These are phyloP conservation scores for Cheilosia scutellata DNA, from an alignment of 2,888 invertebrate species.

Conservation along the genomic window DNA sequence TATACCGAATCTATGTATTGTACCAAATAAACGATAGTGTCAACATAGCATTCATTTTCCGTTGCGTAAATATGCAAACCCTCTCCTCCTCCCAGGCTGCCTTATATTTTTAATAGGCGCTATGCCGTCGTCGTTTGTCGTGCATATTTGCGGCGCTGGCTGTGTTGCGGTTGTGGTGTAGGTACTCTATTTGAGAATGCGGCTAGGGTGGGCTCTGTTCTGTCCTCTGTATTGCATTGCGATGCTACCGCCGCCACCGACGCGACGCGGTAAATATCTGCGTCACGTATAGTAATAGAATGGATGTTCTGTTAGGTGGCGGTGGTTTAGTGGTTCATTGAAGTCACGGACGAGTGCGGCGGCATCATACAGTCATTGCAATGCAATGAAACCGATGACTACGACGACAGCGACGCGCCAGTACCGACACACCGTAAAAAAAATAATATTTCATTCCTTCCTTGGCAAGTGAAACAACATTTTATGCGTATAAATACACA, in stretches of 20 bases:
- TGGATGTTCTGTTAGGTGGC: conserved; percentile 58
- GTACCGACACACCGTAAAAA: conserved; percentile 64
- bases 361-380: conserved; percentile 52
- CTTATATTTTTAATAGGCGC: conserved; percentile 36
- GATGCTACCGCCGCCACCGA: conserved; percentile 6
- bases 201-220: conserved; percentile 31
- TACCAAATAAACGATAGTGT: conserved; percentile 25
- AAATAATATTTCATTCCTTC: conserved; percentile 42
- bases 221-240: not conserved
- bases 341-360: conserved; percentile 73
- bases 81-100: not conserved
- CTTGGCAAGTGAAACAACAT: conserved; percentile 27
- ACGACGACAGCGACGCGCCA: conserved; percentile 48
- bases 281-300: conserved; percentile 62
- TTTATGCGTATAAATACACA: not conserved
- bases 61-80: conserved; percentile 12
- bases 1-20: conserved; percentile 10
- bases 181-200: conserved; percentile 24
- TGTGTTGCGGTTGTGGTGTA: conserved; percentile 5
- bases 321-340: conserved; percentile 70
- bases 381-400: conserved; percentile 28
- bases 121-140: conserved; percentile 21
- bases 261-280: conserved; percentile 33
- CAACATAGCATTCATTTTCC: conserved; percentile 30
- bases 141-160: conserved; percentile 33